phyloP scores from a whole-genome alignment of 2,113 vertebrate species.

The Ahaetulla prasina region DNA sequence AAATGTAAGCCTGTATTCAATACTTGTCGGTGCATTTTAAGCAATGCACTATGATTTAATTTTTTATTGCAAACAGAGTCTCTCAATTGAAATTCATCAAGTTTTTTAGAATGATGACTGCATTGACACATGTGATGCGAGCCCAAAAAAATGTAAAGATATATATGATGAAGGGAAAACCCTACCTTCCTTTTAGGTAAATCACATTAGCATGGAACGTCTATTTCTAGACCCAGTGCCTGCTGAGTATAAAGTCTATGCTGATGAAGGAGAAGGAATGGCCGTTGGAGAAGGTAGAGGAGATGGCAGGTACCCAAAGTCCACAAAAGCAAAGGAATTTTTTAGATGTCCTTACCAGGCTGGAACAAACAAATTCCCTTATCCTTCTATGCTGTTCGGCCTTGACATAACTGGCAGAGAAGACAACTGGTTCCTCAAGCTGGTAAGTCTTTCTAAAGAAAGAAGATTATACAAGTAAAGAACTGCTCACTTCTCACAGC shows the following conservation, averaged over 20 bases:
- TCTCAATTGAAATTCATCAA: neutral
- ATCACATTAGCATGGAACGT: neutral
- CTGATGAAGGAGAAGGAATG: neutral
- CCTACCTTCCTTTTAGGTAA: neutral
- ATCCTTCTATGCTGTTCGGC: neutral
- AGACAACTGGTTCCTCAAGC: neutral
- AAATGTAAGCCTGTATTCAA: neutral
- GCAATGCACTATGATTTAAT: neutral
- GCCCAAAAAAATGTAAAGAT: neutral
- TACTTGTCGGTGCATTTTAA: neutral
- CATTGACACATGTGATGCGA: neutral
- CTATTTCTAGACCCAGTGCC: neutral
- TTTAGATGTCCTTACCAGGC: neutral
- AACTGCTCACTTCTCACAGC: neutral
- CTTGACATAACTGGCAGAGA: neutral
- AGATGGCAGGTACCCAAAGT: neutral
- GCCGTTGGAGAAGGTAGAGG: neutral
- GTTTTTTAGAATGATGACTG: neutral
- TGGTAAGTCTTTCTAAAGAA: neutral
- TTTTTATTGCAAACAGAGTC: neutral
- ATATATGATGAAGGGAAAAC: neutral
- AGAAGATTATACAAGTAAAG: neutral
- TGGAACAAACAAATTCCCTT: neutral
- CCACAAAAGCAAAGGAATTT: neutral
- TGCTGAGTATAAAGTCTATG: neutral